Evolutionary conservation across 2,888 invertebrate species (phyloP).

Genomic region (Hypsopygia costalis): DNA sequence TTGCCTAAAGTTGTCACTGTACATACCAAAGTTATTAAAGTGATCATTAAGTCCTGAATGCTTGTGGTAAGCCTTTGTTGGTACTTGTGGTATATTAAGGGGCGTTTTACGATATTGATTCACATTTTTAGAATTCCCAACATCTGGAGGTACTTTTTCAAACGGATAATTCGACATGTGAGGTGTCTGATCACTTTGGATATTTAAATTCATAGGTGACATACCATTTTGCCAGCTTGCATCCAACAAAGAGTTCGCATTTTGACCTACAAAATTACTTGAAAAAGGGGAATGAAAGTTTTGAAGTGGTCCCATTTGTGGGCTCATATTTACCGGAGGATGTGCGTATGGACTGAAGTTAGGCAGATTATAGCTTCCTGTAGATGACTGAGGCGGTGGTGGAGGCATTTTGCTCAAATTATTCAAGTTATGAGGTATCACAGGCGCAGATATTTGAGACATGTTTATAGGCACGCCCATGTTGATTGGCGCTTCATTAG

Average conservation of each 20-base stretch:
- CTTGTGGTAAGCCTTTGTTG: conserved; percentile 39
- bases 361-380: conserved; percentile 41
- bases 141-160: conserved; percentile 22
- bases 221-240: conserved; percentile 40
- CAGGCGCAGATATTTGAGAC: conserved; percentile 39
- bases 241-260: conserved; percentile 27
- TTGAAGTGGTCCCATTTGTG: conserved; percentile 40
- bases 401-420: conserved; percentile 49
- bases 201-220: conserved; percentile 50
- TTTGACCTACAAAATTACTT: conserved; percentile 33
- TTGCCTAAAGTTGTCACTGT: conserved; percentile 20
- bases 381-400: conserved; percentile 32
- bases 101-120: conserved; percentile 25
- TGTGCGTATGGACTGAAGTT: conserved; percentile 44
- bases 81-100: conserved; percentile 47
- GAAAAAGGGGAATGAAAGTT: conserved; percentile 42
- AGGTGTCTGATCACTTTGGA: conserved; percentile 32
- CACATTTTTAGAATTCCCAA: conserved; percentile 13
- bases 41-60: conserved; percentile 28
- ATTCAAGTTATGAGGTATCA: conserved; percentile 49
- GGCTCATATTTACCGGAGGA: conserved; percentile 32
- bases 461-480: conserved; percentile 50
- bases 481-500: conserved; percentile 53
- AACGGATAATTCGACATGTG: conserved; percentile 22
- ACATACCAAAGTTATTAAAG: conserved; percentile 18